A percentile compares a stretch with the other conserved stretches of the same genome.
These are phyloP conservation scores for Lepeophtheirus nordmannii DNA, from an alignment of 2,888 invertebrate genomes.

Conservation along the genomic window DNA sequence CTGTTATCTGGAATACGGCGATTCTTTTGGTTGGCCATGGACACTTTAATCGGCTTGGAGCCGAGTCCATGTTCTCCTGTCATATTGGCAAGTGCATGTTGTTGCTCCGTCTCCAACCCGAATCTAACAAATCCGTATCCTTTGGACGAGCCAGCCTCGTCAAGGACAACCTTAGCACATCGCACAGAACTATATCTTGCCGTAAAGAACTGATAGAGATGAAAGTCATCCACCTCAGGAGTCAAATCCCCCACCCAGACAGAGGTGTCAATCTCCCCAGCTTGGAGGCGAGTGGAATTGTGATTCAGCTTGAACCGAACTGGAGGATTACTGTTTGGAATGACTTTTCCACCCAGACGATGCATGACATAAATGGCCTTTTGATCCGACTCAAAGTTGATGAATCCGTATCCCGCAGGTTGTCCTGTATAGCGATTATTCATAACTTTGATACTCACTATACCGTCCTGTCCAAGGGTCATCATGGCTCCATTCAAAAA, in stretches of 20 bases:
- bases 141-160: conserved; percentile 73
- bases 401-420: conserved; percentile 89
- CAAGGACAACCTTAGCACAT: conserved; percentile 83
- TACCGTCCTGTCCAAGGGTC: conserved; percentile 14
- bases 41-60: conserved; percentile 37
- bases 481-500: conserved; percentile 19
- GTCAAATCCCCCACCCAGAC: conserved; percentile 92
- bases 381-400: conserved; percentile 60
- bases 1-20: not conserved
- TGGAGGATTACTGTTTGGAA: conserved; percentile 47
- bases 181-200: conserved; percentile 79
- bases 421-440: conserved; percentile 82
- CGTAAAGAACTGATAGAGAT: conserved; percentile 75
- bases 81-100: conserved; percentile 23
- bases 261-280: conserved; percentile 69
- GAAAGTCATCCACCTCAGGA: conserved; percentile 84
- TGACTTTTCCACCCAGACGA: conserved; percentile 82
- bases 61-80: conserved; percentile 32
- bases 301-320: conserved; percentile 62
- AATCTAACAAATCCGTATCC: conserved; percentile 92
- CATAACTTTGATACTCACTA: conserved; percentile 52
- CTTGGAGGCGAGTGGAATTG: conserved; percentile 57
- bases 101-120: conserved; percentile 64
- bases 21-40: conserved; percentile 28
- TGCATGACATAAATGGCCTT: conserved; percentile 85